Evolutionary conservation across 2,113 vertebrate species (phyloP), one percentile per base, ranked within the genome.

Genomic region (Tenrec ecaudatus): DNA sequence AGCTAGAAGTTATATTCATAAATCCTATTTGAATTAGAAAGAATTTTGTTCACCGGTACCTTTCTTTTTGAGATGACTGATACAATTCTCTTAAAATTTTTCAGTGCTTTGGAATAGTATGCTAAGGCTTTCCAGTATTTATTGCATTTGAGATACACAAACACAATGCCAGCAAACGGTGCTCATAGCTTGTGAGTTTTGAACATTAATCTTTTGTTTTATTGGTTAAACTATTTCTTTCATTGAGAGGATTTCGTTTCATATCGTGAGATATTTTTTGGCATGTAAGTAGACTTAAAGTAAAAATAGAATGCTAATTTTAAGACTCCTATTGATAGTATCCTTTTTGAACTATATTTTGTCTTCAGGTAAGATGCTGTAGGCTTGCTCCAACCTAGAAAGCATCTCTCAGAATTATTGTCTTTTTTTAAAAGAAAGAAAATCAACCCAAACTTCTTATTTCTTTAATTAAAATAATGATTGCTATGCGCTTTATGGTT

Each of bases 1-100:
- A 93, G 93, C 88, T 64, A 93, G 5, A 2, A 92, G 25, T 93
- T 96, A 85, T 90, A 97, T 96, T 96, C 38, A 76, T 96, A 97
- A 53, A 95, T 96, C 90, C 90, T 96, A 73, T 86, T 96, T 96
- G 94, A 97, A 95, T 97, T 76, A 94, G 71, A 79, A 83, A 96
- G 86, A 97, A 93, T 96, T 96, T 96, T 88, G 66, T 89, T 38
- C 20, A 97, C 82, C 57, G 93, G 33, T 83, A 90, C 4, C 16
- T 23, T 93, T 90, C 36, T 95, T 85, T 86, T 97, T 94, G 62
- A 92, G 9, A 58, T 88, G 20, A 27, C 17, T 89, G 75, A 91
- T 71, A 91, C 0, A 80, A 86, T 88, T 73, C 85, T 20, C 89
- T 97, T 97, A 97, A 96, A 97, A 92, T 69, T 82, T 86, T 93